Conservation (phyloP, 1,140 invertebrate species). For the Hestina assimilis region DNA sequence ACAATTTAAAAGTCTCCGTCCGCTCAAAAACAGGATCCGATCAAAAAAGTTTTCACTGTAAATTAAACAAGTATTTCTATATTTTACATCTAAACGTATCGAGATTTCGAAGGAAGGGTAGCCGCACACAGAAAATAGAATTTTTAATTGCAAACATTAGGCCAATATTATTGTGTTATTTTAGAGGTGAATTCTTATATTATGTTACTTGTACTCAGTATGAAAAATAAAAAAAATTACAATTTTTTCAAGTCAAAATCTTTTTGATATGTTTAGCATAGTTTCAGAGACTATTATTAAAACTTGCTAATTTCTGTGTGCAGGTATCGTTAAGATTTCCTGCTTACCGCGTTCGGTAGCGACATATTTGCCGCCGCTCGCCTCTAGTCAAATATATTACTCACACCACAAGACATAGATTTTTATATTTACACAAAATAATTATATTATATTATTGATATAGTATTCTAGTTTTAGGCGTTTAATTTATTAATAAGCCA, state of each 20-base stretch:
- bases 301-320: constrained; percentile 25
- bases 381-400: constrained; percentile 79
- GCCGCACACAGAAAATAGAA: constrained; percentile 29
- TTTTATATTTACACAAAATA: constrained; percentile 78
- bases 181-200: neutral
- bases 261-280: neutral
- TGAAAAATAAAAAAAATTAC: neutral
- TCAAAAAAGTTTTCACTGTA: neutral
- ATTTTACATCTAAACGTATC: constrained; percentile 10
- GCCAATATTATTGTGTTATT: neutral
- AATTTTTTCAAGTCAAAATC: neutral
- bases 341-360: constrained; percentile 28
- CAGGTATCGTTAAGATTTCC: constrained; percentile 15
- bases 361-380: constrained; percentile 47
- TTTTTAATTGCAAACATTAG: constrained; percentile 4
- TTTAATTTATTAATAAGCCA: constrained; percentile 69
- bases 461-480: constrained; percentile 79
- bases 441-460: constrained; percentile 77
- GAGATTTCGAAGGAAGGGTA: constrained; percentile 9
- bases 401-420: constrained; percentile 75
- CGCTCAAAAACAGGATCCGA: constrained; percentile 26
- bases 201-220: constrained; percentile 13
- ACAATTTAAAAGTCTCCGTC: constrained; percentile 35
- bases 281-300: constrained; percentile 1
- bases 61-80: constrained; percentile 16